A percentile compares a stretch with the other conserved stretches of the same genome.
Conservation (phyloP, 1,140 invertebrate species). For the Bursaphelenchus mucronatus region DNA sequence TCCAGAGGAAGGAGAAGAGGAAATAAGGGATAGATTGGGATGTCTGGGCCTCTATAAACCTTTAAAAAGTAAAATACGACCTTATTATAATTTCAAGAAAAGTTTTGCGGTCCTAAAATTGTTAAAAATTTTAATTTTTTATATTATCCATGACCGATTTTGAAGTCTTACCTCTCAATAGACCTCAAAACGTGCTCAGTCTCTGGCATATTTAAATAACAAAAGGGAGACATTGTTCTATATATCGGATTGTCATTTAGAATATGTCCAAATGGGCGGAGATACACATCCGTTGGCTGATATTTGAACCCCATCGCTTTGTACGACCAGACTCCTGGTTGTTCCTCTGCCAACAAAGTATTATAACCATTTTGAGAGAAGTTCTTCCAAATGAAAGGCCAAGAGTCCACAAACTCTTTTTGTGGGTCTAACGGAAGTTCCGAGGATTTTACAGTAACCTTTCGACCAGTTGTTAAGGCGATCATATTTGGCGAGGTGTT, state of each 20-base stretch:
- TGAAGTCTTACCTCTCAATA: too few relatives aligned
- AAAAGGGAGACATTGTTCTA: conserved; percentile 30
- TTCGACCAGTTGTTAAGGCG: conserved; percentile 37
- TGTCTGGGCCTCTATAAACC: conserved; percentile 34
- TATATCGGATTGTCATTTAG: conserved; percentile 33
- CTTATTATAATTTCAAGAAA: too few relatives aligned
- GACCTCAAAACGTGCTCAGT: conserved; percentile 16
- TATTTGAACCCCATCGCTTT: conserved; percentile 37
- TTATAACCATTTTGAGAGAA: conserved; percentile 62
- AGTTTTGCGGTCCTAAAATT: too few relatives aligned
- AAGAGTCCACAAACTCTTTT: conserved; percentile 66
- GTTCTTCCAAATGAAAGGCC: conserved; percentile 75
- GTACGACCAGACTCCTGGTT: conserved; percentile 38
- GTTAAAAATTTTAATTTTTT: too few relatives aligned
- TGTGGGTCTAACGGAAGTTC: conserved; percentile 17
- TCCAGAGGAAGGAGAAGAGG: conserved; percentile 44
- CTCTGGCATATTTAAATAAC: conserved; percentile 40
- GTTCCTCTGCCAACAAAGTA: conserved; percentile 49
- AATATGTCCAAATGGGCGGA: conserved; percentile 32
- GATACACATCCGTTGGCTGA: conserved; percentile 35
- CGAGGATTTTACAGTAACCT: conserved; percentile 6
- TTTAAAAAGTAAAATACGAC: conserved; percentile 15
- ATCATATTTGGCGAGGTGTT: conserved; percentile 47
- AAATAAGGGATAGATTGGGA: conserved; percentile 29
- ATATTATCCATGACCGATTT: too few relatives aligned